Evolutionary conservation across 2,888 invertebrate species (phyloP), one percentile per base, ranked within the genome.

Genomic region (Nezara viridula): DNA sequence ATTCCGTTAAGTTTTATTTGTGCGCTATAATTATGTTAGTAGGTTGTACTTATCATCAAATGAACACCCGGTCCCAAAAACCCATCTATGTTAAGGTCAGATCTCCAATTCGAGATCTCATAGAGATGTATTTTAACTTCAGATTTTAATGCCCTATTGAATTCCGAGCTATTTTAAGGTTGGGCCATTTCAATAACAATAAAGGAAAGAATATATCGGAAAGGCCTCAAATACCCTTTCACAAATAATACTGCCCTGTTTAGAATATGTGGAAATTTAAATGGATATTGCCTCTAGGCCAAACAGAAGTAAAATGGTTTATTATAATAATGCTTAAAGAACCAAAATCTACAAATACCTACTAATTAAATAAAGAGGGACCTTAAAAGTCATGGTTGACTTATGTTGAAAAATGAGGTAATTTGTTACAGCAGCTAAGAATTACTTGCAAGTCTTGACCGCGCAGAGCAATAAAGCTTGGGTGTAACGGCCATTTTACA

Each of bases 111-210:
- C 24, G n/a, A 81, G n/a, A 19, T n/a, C 6, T 81, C n/a, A n/a
- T 1, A 44, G n/a, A n/a, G 44, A 44, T 44, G 44, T 10, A 81
- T 81, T n/a, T 12, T 47, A 81, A 44, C 81, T 81, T 21, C 7
- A 6, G 66, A 73, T 73, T 81, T 81, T 12, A 81, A 81, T 81
- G 21, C n/a, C 44, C 44, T 47, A 37, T 81, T n/a, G 81, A 44
- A 81, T 81, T n/a, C 81, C 14, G n/a, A 81, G 16, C 66, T 55
- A 27, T 32, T 60, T 60, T 21, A 37, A 73, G 44, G 44, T 24
- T 81, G 14, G n/a, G 5, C 24, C 37, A 81, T 81, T 81, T 81
- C n/a, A 81, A 81, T 81, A 81, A 81, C 81, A 81, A 81, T 81
- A 81, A 47, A 47, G 81, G 14, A 44, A n/a, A 47, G 81, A 14